Evolutionary conservation across 2,797 vertebrate genomes (phyloP).

Genomic region (Decapterus maruadsi): DNA sequence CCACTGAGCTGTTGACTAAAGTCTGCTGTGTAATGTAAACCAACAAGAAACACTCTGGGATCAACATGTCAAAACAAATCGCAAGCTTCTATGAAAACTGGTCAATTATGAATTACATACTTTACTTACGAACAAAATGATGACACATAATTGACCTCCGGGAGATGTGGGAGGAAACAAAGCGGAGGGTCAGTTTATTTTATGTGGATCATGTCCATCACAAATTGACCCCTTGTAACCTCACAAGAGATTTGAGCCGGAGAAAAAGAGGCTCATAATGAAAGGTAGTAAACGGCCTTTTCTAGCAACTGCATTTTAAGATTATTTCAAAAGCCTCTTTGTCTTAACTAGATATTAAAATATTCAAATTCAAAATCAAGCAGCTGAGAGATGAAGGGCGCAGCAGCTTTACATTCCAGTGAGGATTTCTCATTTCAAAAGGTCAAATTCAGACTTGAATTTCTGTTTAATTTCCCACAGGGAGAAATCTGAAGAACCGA

Average conservation of each 20-base stretch:
- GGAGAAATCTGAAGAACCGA: neutral
- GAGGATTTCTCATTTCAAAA: conserved; percentile 22
- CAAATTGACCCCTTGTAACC: neutral
- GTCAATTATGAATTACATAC: neutral
- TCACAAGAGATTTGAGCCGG: neutral
- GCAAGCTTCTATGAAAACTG: neutral
- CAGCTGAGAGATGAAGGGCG: conserved; percentile 5
- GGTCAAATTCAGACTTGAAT: conserved; percentile 16
- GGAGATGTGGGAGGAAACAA: neutral
- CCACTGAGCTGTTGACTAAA: conserved; percentile 12
- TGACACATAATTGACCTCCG: neutral
- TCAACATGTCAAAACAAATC: neutral
- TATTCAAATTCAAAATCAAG: conserved; percentile 6
- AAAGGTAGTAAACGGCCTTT: neutral
- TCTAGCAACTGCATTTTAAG: neutral
- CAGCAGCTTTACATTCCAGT: conserved; percentile 25
- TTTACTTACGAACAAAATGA: neutral
- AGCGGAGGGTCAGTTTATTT: neutral
- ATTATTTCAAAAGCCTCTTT: neutral
- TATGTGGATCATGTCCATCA: neutral
- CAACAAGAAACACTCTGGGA: neutral
- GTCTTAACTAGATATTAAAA: neutral
- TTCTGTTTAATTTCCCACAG: neutral
- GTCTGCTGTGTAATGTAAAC: neutral
- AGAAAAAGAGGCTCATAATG: neutral